These are phyloP conservation scores for Piprites chloris DNA, from an alignment of 2,113 vertebrate species.

Conservation along the genomic window DNA sequence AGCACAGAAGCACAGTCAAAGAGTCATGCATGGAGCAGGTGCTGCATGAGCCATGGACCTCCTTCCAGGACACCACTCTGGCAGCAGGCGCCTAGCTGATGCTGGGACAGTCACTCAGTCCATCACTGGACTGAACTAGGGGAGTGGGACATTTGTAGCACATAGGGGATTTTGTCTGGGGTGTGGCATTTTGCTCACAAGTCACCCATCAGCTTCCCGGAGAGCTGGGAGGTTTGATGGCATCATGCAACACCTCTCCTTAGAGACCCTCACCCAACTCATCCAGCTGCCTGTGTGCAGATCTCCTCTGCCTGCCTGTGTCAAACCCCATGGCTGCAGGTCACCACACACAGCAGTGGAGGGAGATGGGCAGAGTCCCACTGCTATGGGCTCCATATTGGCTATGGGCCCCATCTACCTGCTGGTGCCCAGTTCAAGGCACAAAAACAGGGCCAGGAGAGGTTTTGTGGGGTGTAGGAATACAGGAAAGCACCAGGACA, in stretches of 20 bases:
- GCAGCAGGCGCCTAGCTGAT: not conserved
- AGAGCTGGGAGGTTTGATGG: not conserved
- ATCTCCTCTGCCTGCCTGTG: rapidly evolving
- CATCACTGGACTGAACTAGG: not conserved
- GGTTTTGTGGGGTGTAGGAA: not conserved
- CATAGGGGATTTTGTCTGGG: rapidly evolving
- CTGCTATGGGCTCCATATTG: rapidly evolving
- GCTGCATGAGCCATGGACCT: not conserved
- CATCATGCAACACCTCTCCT: not conserved
- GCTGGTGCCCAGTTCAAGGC: not conserved
- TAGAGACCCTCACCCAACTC: not conserved
- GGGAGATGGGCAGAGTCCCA: not conserved
- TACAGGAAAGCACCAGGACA: not conserved
- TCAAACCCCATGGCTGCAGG: not conserved
- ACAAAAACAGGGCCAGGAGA: not conserved
- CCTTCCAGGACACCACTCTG: rapidly evolving
- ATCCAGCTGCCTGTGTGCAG: not conserved
- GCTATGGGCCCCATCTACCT: too few relatives aligned
- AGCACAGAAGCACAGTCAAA: not conserved
- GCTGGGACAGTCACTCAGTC: not conserved
- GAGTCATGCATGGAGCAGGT: rapidly evolving
- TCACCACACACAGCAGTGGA: rapidly evolving
- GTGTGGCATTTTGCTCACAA: not conserved
- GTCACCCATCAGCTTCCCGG: not conserved
- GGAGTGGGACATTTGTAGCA: not conserved